Conservation (phyloP, 2,888 invertebrate species). For the Xestia sexstrigata region DNA sequence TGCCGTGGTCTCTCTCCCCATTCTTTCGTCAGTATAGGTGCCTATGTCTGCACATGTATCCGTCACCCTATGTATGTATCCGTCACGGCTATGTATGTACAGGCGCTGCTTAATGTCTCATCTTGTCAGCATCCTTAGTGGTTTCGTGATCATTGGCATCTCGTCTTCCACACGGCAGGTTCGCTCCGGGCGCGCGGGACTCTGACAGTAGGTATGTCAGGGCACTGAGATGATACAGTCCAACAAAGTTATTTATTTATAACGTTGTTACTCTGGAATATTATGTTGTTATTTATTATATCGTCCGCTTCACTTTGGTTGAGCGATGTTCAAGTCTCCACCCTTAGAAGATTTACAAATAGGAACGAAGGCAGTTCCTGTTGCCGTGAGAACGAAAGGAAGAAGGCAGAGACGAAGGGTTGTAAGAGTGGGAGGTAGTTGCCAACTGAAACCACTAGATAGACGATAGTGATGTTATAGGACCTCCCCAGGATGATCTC, state of each 20-base stretch:
- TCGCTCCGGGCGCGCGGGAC: too few relatives aligned
- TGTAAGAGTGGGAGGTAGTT: too few relatives aligned
- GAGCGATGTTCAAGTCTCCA: neutral
- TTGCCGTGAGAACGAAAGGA: neutral
- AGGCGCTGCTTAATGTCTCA: neutral
- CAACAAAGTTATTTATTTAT: too few relatives aligned
- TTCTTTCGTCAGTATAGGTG: too few relatives aligned
- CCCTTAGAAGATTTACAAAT: neutral
- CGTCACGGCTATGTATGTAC: too few relatives aligned
- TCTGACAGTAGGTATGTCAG: neutral
- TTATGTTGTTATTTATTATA: neutral
- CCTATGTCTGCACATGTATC: too few relatives aligned
- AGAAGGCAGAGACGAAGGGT: neutral
- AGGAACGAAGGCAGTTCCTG: neutral
- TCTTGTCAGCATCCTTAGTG: neutral
- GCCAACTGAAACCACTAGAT: neutral
- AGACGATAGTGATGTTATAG: neutral
- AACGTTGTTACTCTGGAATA: neutral
- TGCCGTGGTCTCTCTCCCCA: too few relatives aligned
- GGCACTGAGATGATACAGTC: neutral
- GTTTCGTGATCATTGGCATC: neutral
- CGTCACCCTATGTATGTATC: too few relatives aligned
- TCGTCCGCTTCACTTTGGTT: neutral
- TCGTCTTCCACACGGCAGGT: neutral
- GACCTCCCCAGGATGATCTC: neutral